Base-by-base conservation (phyloP, 1,140 invertebrate species). In the Rhyzopertha dominica region DNA sequence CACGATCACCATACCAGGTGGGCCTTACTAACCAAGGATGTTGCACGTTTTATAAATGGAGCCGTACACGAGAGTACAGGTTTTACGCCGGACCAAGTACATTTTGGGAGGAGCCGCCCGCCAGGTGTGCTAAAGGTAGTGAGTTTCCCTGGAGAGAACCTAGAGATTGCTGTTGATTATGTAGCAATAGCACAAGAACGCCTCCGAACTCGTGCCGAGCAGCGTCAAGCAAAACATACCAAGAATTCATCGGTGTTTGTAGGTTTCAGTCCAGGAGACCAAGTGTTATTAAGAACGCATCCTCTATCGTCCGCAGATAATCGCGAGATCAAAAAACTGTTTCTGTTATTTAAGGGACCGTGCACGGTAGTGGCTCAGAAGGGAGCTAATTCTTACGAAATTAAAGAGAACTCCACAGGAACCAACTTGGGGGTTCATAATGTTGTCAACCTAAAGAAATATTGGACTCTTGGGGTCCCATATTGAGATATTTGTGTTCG, bases 241-340 rank as follows among this genome's bases (percentile, higher is more conserved):
- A 32, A 13, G 0, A 10, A 41, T 5, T 30, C 31, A 7, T 31
- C 7, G 8, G 25, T 41, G 17, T n/a, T n/a, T n/a, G n/a, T n/a
- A n/a, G n/a, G n/a, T n/a, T n/a, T n/a, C n/a, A n/a, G n/a, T n/a
- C n/a, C n/a, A n/a, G n/a, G 39, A 5, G 39, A 41, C 17, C 4
- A 14, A 18, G 39, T 41, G 4, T 32, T 34, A 32, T 24, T 41
- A 10, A 31, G 39, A 7, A 41, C 39, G 14, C 28, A 41, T 18
- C 24, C 24, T 12, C 28, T 20, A 17, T 41, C 26, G 5, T 41
- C 25, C 17, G 13, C 9, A 4, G 9, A 10, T 8, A 5, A 41
- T 29, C 23, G 31, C 9, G 39, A 41, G 31, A 41, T 41, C 8
- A 35, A 36, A 25, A 41, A 41, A 19, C 31, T 41, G 0, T 41